Base-by-base conservation (phyloP, 2,113 vertebrate genomes). In the Nycticorax nycticorax region DNA sequence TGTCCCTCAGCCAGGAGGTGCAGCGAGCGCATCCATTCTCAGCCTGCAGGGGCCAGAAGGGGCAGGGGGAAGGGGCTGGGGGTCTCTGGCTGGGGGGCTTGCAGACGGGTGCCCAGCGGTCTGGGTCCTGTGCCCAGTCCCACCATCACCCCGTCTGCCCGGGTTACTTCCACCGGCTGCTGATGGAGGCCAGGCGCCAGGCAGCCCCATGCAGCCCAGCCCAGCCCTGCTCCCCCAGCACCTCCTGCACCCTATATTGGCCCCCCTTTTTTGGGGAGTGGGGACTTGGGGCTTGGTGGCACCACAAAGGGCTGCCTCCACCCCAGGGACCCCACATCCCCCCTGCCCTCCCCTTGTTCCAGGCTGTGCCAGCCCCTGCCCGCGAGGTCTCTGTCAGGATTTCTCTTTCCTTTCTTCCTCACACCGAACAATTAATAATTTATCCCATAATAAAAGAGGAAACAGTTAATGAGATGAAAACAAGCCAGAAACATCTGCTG, bases 401-500 rank as follows among this genome's bases (percentile, higher is more conserved):
- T 94, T 96, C 88, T 93, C 92, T 90, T 96, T 85, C 86, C 94
- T 97, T 97, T 97, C 95, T 92, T 96, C 95, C 84, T 92, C 2
- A 2, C 39, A 9, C 73, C 0, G 63, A 97, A 92, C 96, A 96
- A 97, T 97, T 97, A 97, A 97, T 97, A 97, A 97, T 97, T 97
- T 96, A 97, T 97, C 93, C 88, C 94, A 50, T 97, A 97, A 97
- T 97, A 96, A 94, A 96, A 97, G 92, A 95, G 97, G 95, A 96
- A 97, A 93, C 83, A 10, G 94, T 96, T 97, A 97, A 96, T 95
- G 96, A 97, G 96, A 97, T 96, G 96, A 96, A 97, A 97, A 97
- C 95, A 96, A 96, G 95, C 91, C 94, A 94, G 85, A 94, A 97
- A 97, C 97, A 97, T 97, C 97, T 97, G 97, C 92, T 95, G 95